Evolutionary conservation across 1,140 invertebrate genomes (phyloP).

Genomic region (Chrysoperla carnea): DNA sequence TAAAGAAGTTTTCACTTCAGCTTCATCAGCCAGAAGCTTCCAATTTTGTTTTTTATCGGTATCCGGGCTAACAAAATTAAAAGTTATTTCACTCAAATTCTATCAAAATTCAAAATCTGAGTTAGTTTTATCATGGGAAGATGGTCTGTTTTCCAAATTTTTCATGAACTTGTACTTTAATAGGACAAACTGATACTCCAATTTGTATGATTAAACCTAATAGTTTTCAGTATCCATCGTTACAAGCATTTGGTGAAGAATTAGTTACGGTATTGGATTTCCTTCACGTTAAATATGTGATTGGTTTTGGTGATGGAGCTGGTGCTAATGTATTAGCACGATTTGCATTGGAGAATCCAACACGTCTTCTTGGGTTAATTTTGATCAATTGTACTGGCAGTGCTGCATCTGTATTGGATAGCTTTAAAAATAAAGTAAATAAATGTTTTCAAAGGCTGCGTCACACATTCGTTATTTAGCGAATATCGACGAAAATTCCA

Average conservation of each 20-base stretch:
- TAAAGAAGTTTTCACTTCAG: too few relatives aligned
- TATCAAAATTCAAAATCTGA: too few relatives aligned
- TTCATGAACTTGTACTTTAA: too few relatives aligned
- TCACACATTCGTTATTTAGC: not conserved
- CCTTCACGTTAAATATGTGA: constrained; percentile 57
- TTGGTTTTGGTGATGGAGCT: constrained; percentile 76
- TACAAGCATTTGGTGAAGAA: constrained; percentile 71
- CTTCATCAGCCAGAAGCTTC: too few relatives aligned
- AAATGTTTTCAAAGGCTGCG: too few relatives aligned
- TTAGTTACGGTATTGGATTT: constrained; percentile 66
- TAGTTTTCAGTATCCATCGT: constrained; percentile 63
- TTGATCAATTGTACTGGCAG: constrained; percentile 80
- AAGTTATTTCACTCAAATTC: too few relatives aligned
- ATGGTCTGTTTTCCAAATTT: too few relatives aligned
- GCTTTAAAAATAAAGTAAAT: constrained; percentile 68
- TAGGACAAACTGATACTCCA: too few relatives aligned
- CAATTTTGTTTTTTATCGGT: too few relatives aligned
- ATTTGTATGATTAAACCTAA: too few relatives aligned
- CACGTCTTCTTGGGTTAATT: constrained; percentile 55
- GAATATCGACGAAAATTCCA: not conserved
- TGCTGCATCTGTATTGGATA: constrained; percentile 71
- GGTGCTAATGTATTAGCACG: constrained; percentile 76
- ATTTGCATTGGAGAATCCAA: constrained; percentile 63
- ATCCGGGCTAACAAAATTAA: too few relatives aligned
- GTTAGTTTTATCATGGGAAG: too few relatives aligned